phyloP scores from a whole-genome alignment of 2,113 vertebrate species.

The Pandion haliaetus region DNA sequence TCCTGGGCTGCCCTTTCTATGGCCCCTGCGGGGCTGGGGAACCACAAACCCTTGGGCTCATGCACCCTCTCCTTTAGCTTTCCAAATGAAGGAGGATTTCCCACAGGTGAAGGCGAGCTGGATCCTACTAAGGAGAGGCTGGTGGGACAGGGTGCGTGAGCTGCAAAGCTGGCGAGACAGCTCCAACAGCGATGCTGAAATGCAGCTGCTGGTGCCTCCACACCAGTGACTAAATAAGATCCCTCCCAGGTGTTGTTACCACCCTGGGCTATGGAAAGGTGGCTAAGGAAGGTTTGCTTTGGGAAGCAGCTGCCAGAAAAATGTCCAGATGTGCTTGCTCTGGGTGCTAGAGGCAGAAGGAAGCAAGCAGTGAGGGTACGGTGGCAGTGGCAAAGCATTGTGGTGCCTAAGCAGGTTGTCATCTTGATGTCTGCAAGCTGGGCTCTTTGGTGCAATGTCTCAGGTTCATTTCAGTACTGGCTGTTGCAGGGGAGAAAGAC shows the following conservation, averaged over 20 bases:
- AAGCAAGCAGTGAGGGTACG: background rate
- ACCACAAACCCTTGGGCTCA: background rate
- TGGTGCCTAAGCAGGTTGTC: background rate
- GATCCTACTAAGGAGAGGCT: background rate
- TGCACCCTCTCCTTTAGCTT: accelerated
- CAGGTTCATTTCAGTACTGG: background rate
- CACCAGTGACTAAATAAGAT: background rate
- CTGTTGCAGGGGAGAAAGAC: background rate
- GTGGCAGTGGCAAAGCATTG: background rate
- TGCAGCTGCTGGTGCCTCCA: background rate
- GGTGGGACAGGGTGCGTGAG: accelerated
- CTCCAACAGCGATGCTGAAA: background rate
- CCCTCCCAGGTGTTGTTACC: background rate
- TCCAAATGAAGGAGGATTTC: background rate
- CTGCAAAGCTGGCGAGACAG: background rate
- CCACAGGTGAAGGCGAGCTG: background rate
- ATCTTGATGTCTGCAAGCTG: background rate
- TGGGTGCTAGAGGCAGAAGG: background rate
- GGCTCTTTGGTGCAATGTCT: background rate
- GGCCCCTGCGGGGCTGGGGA: background rate
- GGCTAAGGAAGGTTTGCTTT: background rate
- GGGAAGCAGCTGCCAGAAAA: background rate
- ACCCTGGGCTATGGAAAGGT: background rate
- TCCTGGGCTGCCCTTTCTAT: background rate
- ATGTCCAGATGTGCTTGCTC: background rate